Conservation (phyloP, 2,888 invertebrate species). For the Platerodrilus igneus region DNA sequence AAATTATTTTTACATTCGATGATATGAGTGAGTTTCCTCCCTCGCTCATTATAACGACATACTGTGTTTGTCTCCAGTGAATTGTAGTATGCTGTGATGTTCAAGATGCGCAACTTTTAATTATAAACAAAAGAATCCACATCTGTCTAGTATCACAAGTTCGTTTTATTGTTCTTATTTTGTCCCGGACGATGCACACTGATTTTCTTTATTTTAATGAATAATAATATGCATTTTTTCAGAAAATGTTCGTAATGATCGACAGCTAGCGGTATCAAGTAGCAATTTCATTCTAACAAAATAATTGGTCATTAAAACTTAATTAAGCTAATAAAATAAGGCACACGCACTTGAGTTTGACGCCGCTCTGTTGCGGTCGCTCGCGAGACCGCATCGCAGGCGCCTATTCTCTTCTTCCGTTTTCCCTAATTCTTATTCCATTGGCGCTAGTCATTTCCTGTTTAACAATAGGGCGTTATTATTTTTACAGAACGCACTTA, state of each 20-base stretch:
- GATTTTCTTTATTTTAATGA: slow-evolving; percentile 17
- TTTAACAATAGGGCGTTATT: slow-evolving; percentile 28
- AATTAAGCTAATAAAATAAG: slow-evolving; percentile 15
- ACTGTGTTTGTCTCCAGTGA: slow-evolving; percentile 14
- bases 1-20: slow-evolving; percentile 27
- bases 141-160: slow-evolving; percentile 19
- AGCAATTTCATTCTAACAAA: slow-evolving; percentile 13
- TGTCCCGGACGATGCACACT: slow-evolving; percentile 14
- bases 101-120: slow-evolving; percentile 23
- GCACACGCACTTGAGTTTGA: slow-evolving; percentile 17
- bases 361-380: slow-evolving; percentile 24
- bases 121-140: slow-evolving; percentile 23
- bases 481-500: slow-evolving; percentile 27
- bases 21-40: slow-evolving; percentile 22
- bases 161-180: slow-evolving; percentile 16
- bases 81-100: slow-evolving; percentile 11
- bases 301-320: slow-evolving; percentile 19
- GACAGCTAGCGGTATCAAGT: no score
- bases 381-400: slow-evolving; percentile 18
- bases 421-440: slow-evolving; percentile 27
- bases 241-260: not conserved
- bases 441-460: slow-evolving; percentile 28
- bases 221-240: slow-evolving; percentile 4
- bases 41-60: slow-evolving; percentile 23
- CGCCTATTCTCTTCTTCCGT: slow-evolving; percentile 25